phyloP scores from a whole-genome alignment of 2,888 invertebrate genomes.

The Gortyna flavago region DNA sequence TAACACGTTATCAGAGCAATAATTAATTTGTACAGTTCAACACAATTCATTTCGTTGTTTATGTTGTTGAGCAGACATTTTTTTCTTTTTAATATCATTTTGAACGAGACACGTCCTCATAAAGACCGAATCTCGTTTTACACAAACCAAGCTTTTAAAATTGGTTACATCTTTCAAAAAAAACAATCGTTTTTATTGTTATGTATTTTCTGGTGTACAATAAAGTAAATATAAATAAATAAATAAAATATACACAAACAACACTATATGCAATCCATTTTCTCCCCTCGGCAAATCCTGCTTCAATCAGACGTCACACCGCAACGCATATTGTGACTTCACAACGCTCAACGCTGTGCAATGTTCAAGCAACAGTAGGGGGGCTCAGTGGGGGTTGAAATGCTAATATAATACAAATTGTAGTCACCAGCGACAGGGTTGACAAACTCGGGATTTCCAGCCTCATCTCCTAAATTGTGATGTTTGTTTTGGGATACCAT shows the following conservation, averaged over 20 bases:
- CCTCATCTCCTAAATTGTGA: neutral
- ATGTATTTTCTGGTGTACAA: no score
- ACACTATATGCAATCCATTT: slow-evolving; percentile 15
- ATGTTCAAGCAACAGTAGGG: slow-evolving; percentile 38
- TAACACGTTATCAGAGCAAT: no score
- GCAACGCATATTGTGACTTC: slow-evolving; percentile 48
- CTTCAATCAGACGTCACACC: slow-evolving; percentile 33
- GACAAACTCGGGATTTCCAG: slow-evolving; percentile 18
- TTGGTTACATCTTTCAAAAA: neutral
- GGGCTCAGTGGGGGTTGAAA: slow-evolving; percentile 48
- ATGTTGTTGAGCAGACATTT: no score
- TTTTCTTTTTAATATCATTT: no score
- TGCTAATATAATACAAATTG: slow-evolving; percentile 65
- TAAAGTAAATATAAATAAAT: no score
- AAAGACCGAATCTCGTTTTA: neutral
- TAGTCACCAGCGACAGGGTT: slow-evolving; percentile 48
- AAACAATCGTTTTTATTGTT: no score
- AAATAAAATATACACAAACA: slow-evolving; percentile 1
- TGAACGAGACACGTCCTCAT: neutral
- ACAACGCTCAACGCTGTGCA: slow-evolving; percentile 45
- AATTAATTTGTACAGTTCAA: no score
- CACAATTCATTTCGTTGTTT: no score
- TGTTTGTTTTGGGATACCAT: neutral
- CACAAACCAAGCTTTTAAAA: neutral
- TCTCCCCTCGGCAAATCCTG: slow-evolving; percentile 21